Percentiles rank a stretch among this genome's conserved stretches.
Conservation (phyloP, 2,113 vertebrate species). For the Charadrius vociferus region DNA sequence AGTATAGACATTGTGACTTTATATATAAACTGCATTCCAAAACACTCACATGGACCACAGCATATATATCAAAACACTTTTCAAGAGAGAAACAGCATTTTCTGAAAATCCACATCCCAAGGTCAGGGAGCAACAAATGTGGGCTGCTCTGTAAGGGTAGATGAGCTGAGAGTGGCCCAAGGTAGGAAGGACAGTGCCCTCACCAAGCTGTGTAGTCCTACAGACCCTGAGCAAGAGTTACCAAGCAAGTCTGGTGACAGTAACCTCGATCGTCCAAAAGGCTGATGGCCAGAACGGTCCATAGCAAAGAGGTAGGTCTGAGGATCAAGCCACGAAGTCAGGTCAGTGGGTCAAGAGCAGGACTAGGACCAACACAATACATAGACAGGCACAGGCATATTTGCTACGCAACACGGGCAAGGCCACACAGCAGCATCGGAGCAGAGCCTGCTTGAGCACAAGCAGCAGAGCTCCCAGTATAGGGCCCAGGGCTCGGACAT, state of each 20-base stretch:
- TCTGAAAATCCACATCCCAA: neutral
- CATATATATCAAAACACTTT: neutral
- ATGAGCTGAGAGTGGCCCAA: neutral
- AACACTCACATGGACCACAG: neutral
- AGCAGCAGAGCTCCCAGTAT: neutral
- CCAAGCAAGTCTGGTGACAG: neutral
- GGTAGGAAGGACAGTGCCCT: neutral
- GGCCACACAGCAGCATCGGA: rapidly evolving
- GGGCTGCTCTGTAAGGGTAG: neutral
- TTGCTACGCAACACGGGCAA: rapidly evolving
- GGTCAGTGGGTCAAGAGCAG: neutral
- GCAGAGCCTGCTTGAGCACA: neutral
- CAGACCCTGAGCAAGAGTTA: neutral
- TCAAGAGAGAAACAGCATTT: neutral
- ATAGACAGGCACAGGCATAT: neutral
- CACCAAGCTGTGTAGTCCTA: neutral
- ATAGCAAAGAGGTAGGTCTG: neutral
- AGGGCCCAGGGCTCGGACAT: neutral
- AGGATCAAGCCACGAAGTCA: neutral
- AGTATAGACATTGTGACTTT: neutral
- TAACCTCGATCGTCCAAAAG: neutral
- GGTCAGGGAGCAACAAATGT: neutral
- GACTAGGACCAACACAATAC: neutral
- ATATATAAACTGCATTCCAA: neutral
- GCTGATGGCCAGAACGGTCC: neutral